Percentiles rank a stretch among this genome's conserved stretches.
Evolutionary conservation across 2,888 invertebrate species (phyloP).

Genomic region (Nysson spinosus): DNA sequence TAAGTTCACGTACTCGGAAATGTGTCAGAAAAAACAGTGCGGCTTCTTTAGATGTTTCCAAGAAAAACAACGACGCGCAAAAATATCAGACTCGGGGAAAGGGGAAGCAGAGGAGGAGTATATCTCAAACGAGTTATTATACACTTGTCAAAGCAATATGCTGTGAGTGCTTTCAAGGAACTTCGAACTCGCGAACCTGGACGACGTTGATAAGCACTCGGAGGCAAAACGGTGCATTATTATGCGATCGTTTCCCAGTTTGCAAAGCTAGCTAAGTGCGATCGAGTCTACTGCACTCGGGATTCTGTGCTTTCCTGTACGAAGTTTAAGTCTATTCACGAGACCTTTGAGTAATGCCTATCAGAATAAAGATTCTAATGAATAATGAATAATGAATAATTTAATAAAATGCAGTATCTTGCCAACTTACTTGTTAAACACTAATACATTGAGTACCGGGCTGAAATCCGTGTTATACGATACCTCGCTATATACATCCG

Average conservation of each 20-base stretch:
- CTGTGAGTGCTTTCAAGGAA: slow-evolving; percentile 29
- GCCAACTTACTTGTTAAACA: no score
- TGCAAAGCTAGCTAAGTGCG: slow-evolving; percentile 18
- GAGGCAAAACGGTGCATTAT: slow-evolving; percentile 53
- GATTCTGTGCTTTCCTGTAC: slow-evolving; percentile 23
- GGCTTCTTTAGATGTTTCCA: not conserved
- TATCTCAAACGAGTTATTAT: slow-evolving; percentile 32
- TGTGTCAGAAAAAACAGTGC: no score
- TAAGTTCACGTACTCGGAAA: no score
- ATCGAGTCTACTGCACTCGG: slow-evolving; percentile 34
- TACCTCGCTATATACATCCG: no score
- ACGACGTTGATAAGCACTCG: slow-evolving; percentile 49
- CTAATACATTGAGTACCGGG: no score
- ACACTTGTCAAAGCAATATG: slow-evolving; percentile 29
- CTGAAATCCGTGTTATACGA: no score
- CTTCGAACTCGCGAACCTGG: slow-evolving; percentile 37
- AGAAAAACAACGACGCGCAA: not conserved
- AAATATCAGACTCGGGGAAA: not conserved
- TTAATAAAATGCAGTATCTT: no score
- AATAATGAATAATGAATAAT: no score
- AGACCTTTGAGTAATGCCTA: no score
- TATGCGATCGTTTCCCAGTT: slow-evolving; percentile 47
- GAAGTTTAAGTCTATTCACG: no score
- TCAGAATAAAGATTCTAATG: no score
- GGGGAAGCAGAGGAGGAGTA: not conserved